A percentile compares a stretch with the other conserved stretches of the same genome.
These are phyloP conservation scores for Chelonia mydas DNA, from an alignment of 2,797 vertebrate genomes.

Conservation along the genomic window DNA sequence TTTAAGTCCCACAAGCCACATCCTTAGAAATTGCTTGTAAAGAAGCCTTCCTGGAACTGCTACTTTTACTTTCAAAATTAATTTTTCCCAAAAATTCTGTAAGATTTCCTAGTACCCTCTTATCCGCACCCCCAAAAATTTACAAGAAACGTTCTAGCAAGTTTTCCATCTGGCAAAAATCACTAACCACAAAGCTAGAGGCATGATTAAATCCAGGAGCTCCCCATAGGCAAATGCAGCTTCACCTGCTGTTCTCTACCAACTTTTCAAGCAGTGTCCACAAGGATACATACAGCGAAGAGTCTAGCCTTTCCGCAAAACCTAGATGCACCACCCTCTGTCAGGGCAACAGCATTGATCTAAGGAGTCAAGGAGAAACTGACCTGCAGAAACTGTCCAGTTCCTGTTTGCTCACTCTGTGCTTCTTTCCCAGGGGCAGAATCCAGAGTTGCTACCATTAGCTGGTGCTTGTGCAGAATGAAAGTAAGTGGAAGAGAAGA, in stretches of 20 bases:
- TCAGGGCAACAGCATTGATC: background rate
- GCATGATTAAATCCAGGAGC: background rate
- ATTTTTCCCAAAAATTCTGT: background rate
- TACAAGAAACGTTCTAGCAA: background rate
- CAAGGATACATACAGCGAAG: background rate
- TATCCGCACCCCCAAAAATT: background rate
- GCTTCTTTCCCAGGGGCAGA: background rate
- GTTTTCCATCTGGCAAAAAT: background rate
- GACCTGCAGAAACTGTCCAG: constrained; percentile 8
- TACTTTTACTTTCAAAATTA: background rate
- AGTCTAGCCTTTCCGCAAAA: background rate
- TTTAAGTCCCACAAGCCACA: background rate
- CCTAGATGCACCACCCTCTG: background rate
- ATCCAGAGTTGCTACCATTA: background rate
- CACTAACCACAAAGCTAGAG: background rate
- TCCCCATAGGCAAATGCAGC: background rate
- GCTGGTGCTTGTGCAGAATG: constrained; percentile 29
- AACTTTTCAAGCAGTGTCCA: background rate
- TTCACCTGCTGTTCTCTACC: background rate
- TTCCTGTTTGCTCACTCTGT: constrained; percentile 2
- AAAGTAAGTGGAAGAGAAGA: constrained; percentile 37
- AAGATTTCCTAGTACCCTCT: background rate
- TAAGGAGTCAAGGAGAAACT: constrained; percentile 33
- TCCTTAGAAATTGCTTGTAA: background rate
- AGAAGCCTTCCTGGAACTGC: background rate